Base-by-base conservation (phyloP, 64 coral and sea anemone genomes). In the Pocillopora verrucosa region DNA sequence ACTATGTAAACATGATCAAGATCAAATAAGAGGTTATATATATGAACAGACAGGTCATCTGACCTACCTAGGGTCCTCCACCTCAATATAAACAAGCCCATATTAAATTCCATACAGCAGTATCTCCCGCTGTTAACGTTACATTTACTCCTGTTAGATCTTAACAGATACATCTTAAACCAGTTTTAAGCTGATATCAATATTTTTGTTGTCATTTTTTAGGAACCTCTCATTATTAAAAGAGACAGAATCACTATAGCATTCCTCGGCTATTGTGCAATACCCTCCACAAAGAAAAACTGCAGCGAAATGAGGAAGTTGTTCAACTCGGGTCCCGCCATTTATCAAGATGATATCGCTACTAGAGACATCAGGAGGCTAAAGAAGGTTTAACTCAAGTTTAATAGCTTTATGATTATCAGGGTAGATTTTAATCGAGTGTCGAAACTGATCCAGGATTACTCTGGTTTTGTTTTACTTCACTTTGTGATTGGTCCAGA, bases 181-280 rank as follows among this genome's bases (percentile, higher is more conserved):
- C 19, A 16, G 17, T 20, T 20, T 67, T 17, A 0, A 69, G 10
- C 19, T 69, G 17, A 67, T n/a, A n/a, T 69, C 20, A 20, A n/a
- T 20, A n/a, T 7, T 69, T 24, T 69, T 2, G 7, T 7, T 51
- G 17, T n/a, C 20, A 22, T 69, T 1, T 69, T 69, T 51, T 70
- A 70, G 67, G 67, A 70, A 24, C 67, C 67, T 70, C 11, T 70
- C 10, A 70, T 70, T 45, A 11, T 96, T 20, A 61, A 92, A 38
- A 59, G 59, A 57, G 89, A 87, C 65, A 87, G 90, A 37, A 81
- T 89, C 72, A 96, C 61, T 63, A 77, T 96, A 37, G 94, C 90
- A 3, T 96, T 96, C 36, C 87, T 96, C 87, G 94, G 87, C 36
- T 96, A 96, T 60, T 96, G 94, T 56, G 87, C 92, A 41, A 68